Evolutionary conservation across 2,888 invertebrate species (phyloP).

Genomic region (Amblyjoppa proteus): DNA sequence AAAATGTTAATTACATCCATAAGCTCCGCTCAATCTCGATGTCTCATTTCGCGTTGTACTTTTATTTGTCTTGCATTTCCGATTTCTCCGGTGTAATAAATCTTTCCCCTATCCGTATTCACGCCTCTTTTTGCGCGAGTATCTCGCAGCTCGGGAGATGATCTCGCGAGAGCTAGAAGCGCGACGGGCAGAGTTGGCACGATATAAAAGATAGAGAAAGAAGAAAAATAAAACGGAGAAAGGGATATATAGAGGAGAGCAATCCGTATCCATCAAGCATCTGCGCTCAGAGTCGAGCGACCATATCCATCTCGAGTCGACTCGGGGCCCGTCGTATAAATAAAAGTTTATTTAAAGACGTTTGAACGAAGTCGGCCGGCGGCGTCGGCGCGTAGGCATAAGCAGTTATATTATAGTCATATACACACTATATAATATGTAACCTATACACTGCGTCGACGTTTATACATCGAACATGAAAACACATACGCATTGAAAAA

Average conservation of each 20-base stretch:
- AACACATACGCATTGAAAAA: slow-evolving; percentile 18
- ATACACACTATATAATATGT: slow-evolving; percentile 61
- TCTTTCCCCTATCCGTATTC: slow-evolving; percentile 43
- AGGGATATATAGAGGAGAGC: slow-evolving; percentile 62
- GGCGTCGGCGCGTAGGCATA: slow-evolving; percentile 69
- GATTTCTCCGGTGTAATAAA: slow-evolving; percentile 50
- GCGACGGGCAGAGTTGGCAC: slow-evolving; percentile 17
- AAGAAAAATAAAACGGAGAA: slow-evolving; percentile 46
- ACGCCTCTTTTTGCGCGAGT: slow-evolving; percentile 46
- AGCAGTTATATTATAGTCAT: slow-evolving; percentile 71
- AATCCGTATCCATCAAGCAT: slow-evolving; percentile 80
- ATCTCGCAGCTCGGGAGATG: background rate
- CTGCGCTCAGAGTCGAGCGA: slow-evolving; percentile 79
- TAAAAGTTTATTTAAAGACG: slow-evolving; percentile 84
- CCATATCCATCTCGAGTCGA: slow-evolving; percentile 80
- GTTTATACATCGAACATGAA: slow-evolving; percentile 49
- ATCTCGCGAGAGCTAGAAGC: slow-evolving; percentile 10
- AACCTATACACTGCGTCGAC: slow-evolving; percentile 38
- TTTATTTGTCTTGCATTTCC: slow-evolving; percentile 33
- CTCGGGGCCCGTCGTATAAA: slow-evolving; percentile 78
- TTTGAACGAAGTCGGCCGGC: slow-evolving; percentile 71
- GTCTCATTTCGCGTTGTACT: slow-evolving; percentile 38
- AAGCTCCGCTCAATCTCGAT: slow-evolving; percentile 27
- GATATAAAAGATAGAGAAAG: slow-evolving; percentile 40
- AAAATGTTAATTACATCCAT: slow-evolving; percentile 15